A percentile compares a stretch with the other conserved stretches of the same genome.
These are phyloP conservation scores for Drosophila pallidifrons DNA, from an alignment of 1,140 invertebrate genomes.

Conservation along the genomic window DNA sequence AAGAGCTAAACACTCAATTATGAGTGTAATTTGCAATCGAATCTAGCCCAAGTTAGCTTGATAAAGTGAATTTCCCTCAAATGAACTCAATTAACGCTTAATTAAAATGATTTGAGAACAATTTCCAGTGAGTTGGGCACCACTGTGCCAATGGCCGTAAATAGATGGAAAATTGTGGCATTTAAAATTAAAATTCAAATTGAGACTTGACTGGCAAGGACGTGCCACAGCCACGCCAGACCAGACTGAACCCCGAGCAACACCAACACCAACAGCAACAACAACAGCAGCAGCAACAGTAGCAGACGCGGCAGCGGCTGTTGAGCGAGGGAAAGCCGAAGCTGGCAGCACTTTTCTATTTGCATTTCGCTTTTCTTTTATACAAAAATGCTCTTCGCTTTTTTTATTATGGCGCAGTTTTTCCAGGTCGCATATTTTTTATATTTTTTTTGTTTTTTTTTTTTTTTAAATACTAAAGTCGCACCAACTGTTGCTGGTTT, in stretches of 20 bases:
- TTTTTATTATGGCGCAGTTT: constrained; percentile 54
- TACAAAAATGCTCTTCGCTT: constrained; percentile 39
- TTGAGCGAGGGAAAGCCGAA: not conserved
- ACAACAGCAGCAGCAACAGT: not conserved
- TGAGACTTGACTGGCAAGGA: constrained; percentile 80
- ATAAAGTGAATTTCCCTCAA: not conserved
- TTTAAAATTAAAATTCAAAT: constrained; percentile 83
- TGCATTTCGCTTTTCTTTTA: constrained; percentile 80
- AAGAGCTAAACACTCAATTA: not conserved
- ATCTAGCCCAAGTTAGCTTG: not conserved
- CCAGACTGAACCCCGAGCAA: constrained; percentile 23
- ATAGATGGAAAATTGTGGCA: constrained; percentile 81
- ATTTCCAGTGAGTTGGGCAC: not conserved
- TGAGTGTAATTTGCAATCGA: not conserved
- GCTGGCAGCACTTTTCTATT: constrained; percentile 66
- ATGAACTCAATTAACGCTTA: constrained; percentile 8
- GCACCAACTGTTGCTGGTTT: constrained; percentile 61
- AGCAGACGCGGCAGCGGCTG: no score
- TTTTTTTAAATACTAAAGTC: constrained; percentile 61
- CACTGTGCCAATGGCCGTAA: constrained; percentile 53
- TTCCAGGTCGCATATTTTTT: constrained; percentile 43
- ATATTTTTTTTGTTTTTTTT: constrained; percentile 50
- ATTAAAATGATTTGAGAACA: not conserved
- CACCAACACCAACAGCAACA: not conserved
- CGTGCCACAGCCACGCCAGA: constrained; percentile 52